Evolutionary conservation across 1,140 invertebrate genomes (phyloP).

Genomic region (Orius insidiosus): DNA sequence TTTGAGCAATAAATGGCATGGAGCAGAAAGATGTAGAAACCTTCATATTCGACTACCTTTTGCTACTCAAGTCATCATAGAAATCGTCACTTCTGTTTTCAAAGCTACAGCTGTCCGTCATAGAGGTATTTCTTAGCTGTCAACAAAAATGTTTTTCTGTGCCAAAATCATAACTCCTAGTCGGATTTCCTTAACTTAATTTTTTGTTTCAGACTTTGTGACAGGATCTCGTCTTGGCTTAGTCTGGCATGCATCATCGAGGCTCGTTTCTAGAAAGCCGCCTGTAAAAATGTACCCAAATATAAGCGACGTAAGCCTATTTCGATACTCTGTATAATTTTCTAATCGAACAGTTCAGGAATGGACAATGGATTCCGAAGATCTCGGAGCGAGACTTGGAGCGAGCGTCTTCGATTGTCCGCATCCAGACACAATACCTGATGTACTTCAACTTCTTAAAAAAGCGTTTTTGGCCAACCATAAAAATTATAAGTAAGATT

Average conservation of each 20-base stretch:
- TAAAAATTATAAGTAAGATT: slow-evolving; percentile 30
- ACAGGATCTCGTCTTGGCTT: slow-evolving; percentile 20
- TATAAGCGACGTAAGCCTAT: slow-evolving; percentile 18
- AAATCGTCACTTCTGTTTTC: slow-evolving; percentile 17
- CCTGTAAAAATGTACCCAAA: slow-evolving; percentile 8
- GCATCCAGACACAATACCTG: slow-evolving; percentile 21
- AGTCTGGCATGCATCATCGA: slow-evolving; percentile 21
- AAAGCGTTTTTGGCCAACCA: slow-evolving; percentile 29
- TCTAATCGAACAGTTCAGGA: slow-evolving; percentile 20
- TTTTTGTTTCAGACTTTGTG: slow-evolving; percentile 20
- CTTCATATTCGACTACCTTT: slow-evolving; percentile 38
- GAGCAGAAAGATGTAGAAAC: slow-evolving; percentile 35
- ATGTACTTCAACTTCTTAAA: slow-evolving; percentile 25
- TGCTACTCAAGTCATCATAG: slow-evolving; percentile 19
- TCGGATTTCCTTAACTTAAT: slow-evolving; percentile 12
- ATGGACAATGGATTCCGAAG: slow-evolving; percentile 25
- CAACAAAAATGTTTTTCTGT: slow-evolving; percentile 25
- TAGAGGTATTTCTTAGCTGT: slow-evolving; percentile 21
- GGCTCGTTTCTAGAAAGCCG: slow-evolving; percentile 14
- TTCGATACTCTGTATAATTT: background rate
- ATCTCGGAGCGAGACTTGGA: slow-evolving; percentile 29
- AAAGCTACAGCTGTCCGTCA: slow-evolving; percentile 21
- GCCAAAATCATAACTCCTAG: slow-evolving; percentile 26
- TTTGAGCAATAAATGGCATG: slow-evolving; percentile 35
- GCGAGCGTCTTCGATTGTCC: slow-evolving; percentile 31